Base-by-base conservation (phyloP, 2,888 invertebrate genomes). In the Leptinotarsa peninsularis region DNA sequence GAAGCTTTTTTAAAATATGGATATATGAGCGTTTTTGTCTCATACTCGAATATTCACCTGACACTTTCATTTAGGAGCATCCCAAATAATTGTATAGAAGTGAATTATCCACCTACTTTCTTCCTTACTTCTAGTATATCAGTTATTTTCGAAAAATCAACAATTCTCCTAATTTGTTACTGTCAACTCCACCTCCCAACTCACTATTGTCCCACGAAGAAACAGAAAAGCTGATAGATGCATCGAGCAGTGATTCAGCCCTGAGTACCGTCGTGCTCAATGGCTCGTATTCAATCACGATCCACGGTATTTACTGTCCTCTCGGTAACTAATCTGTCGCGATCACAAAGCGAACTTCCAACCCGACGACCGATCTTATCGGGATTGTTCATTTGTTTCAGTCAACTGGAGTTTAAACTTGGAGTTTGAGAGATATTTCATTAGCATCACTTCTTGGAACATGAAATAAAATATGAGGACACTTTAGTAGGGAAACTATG, bases 221-320 rank as follows among this genome's bases (percentile, higher is more conserved):
- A 58, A 17, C 58, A 58, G 58, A 14, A 13, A 15, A 27, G 23
- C 58, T 15, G 58, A 58, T 58, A 23, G 58, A 58, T 58, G 14
- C 2, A 58, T 58, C 23, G 2, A 4, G 58, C 27, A 4, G 4
- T 18, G 27, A 27, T 10, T 58, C 58, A 58, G 23, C 23, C 23
- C 23, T 13, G 58, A 58, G 23, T 23, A 23, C 58, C 23, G 58
- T 23, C 23, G 58, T 58, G 58, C 21, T 58, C 58, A 15, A 58
- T 58, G 58, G 17, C 23, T 58, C 23, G 58, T 58, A 58, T 58
- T 58, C 58, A 58, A 58, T 58, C 58, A 58, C 58, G 58, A 58
- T 23, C 27, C 58, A 58, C 23, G 27, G 58, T 23, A 23, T 58
- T 58, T 58, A 58, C 14, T 58, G 58, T 58, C 58, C 58, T 21